Conservation (phyloP, 2,888 invertebrate species). For the Meiosimyza decipiens region DNA sequence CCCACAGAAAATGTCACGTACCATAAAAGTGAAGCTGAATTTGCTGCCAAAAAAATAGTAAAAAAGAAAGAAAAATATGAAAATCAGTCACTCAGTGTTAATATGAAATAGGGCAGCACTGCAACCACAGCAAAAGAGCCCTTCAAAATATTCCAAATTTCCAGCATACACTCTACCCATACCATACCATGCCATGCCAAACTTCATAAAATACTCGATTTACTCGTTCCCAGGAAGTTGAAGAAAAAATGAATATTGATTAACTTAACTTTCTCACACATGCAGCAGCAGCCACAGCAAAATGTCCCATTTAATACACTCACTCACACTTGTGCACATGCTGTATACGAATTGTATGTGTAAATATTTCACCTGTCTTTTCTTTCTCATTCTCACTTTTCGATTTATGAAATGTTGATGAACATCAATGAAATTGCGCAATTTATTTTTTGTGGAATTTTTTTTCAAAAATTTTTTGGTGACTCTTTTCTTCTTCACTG, state of each 20-base stretch:
- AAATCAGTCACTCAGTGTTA: too few relatives aligned
- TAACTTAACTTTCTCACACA: conserved; percentile 1
- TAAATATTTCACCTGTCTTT: background rate
- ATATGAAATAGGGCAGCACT: too few relatives aligned
- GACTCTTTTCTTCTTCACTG: too few relatives aligned
- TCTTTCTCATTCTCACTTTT: background rate
- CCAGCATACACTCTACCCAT: too few relatives aligned
- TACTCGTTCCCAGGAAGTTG: background rate
- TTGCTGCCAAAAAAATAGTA: too few relatives aligned
- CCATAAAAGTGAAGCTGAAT: too few relatives aligned
- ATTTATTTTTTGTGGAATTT: background rate
- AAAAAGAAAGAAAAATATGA: too few relatives aligned
- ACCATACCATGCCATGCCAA: too few relatives aligned
- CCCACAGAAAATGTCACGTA: too few relatives aligned
- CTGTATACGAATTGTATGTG: background rate
- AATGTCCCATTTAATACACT: background rate
- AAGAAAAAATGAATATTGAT: conserved; percentile 11
- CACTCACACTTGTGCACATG: background rate
- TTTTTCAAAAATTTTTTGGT: background rate
- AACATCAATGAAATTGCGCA: conserved; percentile 3
- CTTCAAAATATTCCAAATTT: too few relatives aligned
- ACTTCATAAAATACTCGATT: too few relatives aligned
- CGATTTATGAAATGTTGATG: conserved; percentile 10
- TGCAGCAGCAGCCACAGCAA: background rate
- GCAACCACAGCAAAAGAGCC: too few relatives aligned